Conservation (phyloP, 2,113 vertebrate genomes). For the Hoplias malabaricus region DNA sequence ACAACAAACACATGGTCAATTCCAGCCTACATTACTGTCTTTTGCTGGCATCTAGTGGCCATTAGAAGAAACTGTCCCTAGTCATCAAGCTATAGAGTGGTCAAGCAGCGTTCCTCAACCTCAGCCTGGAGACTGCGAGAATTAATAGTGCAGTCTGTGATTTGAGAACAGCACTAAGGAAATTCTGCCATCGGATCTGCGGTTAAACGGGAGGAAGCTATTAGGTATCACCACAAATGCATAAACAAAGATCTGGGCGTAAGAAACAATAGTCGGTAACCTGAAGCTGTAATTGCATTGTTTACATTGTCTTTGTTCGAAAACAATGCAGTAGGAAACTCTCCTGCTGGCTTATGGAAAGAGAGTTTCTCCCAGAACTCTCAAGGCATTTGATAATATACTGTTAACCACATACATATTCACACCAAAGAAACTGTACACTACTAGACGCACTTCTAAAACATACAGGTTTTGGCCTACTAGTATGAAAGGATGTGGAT, state of each 20-base stretch:
- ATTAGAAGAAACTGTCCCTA: not conserved
- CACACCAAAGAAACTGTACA: too few relatives aligned
- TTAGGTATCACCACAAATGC: not conserved
- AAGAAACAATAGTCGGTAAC: not conserved
- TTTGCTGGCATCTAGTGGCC: constrained; percentile 41
- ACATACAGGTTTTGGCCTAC: too few relatives aligned
- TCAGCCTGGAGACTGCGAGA: not conserved
- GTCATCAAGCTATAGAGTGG: not conserved
- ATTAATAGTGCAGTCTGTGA: not conserved
- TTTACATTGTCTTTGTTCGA: constrained; percentile 9
- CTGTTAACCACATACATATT: too few relatives aligned
- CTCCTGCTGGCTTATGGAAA: not conserved
- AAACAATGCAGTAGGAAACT: constrained; percentile 23
- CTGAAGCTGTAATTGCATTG: not conserved
- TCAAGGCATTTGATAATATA: too few relatives aligned
- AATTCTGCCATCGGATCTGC: not conserved
- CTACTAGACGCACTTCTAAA: too few relatives aligned
- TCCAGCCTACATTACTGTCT: not conserved
- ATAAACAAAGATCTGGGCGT: not conserved
- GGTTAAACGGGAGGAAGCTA: not conserved
- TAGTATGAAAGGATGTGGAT: too few relatives aligned
- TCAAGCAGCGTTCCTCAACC: not conserved
- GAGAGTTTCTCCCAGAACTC: not conserved
- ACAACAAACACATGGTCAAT: constrained; percentile 19
- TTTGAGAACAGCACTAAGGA: not conserved